These are phyloP conservation scores for Eonycteris spelaea DNA, from an alignment of 2,113 vertebrate genomes.

Conservation along the genomic window DNA sequence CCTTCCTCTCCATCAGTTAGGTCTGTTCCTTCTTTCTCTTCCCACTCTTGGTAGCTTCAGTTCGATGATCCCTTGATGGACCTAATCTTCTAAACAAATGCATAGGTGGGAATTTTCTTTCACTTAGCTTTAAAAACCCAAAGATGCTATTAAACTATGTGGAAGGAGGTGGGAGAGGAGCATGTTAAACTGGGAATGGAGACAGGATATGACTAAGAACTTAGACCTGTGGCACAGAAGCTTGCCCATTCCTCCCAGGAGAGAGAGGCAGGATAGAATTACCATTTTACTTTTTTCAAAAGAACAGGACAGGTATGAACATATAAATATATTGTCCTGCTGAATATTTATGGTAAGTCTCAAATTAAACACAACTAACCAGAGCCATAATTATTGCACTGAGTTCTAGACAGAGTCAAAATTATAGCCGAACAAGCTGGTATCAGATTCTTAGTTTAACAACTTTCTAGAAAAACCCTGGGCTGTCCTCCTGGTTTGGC, in stretches of 20 bases:
- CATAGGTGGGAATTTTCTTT: neutral
- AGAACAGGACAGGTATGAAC: neutral
- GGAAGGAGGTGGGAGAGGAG: neutral
- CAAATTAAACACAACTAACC: neutral
- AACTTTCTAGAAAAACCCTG: neutral
- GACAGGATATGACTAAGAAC: neutral
- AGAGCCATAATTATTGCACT: neutral
- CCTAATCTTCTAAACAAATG: neutral
- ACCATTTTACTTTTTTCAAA: neutral
- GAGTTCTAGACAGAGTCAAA: conserved; percentile 7
- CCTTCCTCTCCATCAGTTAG: neutral
- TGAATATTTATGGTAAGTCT: neutral
- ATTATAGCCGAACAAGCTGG: neutral
- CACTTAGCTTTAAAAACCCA: neutral
- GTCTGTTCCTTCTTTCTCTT: neutral
- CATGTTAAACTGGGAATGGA: neutral
- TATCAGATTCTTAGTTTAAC: neutral
- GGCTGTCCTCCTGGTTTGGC: neutral
- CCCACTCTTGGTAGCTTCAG: neutral
- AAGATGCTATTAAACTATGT: neutral
- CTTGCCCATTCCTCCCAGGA: neutral
- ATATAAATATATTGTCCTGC: neutral
- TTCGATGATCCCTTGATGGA: neutral
- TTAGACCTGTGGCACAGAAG: neutral
- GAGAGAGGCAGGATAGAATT: neutral